Base-by-base conservation (phyloP, 2,113 vertebrate species). In the Anarrhichthys ocellatus region DNA sequence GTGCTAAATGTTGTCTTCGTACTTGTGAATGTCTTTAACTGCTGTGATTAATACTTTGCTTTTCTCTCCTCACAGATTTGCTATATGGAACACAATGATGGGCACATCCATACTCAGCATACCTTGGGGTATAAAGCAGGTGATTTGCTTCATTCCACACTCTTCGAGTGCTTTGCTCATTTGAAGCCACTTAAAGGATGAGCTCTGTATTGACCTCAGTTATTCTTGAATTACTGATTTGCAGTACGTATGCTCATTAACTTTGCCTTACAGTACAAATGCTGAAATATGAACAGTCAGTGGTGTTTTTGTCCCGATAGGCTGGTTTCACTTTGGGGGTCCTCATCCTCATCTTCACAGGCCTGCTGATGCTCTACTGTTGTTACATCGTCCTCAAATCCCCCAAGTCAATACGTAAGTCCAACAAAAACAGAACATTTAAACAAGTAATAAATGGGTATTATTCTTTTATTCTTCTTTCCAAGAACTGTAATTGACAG, bases 71-170 rank as follows among this genome's bases (percentile, higher is more conserved):
- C 24, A 54, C 90, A 99, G 98, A 91, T 99, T 99, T 93, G 97
- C 98, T 63, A 97, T 99, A 88, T 99, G 98, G 98, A 99, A 99
- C 93, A 99, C 98, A n/a, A 99, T 99, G 98, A 98, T 99, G 98
- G 98, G 98, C 27, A 99, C 98, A 5, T 99, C 98, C 27, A 99
- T 99, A 89, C 94, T 99, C 73, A 99, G 98, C 91, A 99, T 99
- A 50, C 98, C 98, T 2, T 99, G 98, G 98, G 98, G 97, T 72
- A 96, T 99, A 87, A 99, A 99, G 88, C 98, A 99, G 97, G 98
- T 99, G 91, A 91, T 76, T 74, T 22, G 1, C 18, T 75, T 83
- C 29, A 29, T 20, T 50, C n/a, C n/a, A 63, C 3, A 40, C 14
- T 46, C 32, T 54, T 20, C 54, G 24, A 22, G 27, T 70, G 5